phyloP scores from a whole-genome alignment of 2,797 vertebrate species.

The Tenualosa thibaudeaui region DNA sequence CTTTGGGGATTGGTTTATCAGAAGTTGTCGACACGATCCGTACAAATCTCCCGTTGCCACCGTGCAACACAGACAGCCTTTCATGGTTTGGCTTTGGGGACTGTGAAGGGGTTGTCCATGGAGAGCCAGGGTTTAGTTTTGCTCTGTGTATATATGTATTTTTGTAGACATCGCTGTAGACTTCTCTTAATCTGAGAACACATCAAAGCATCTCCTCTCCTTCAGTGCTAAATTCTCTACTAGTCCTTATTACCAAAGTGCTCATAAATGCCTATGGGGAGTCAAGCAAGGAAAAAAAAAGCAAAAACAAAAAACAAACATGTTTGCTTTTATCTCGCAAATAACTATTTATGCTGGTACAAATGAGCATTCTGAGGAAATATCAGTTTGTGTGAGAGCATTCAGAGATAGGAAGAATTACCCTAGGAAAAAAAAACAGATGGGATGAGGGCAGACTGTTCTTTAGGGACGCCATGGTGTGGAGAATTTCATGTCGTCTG shows the following conservation, averaged over 20 bases:
- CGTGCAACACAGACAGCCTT: conserved; percentile 63
- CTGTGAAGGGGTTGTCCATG: conserved; percentile 62
- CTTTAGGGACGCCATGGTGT: background rate
- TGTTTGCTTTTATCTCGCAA: conserved; percentile 80
- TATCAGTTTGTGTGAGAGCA: conserved; percentile 50
- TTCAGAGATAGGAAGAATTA: conserved; percentile 52
- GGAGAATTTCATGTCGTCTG: conserved; percentile 36
- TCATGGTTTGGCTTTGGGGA: conserved; percentile 72
- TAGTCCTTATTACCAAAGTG: conserved; percentile 80
- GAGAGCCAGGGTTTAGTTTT: conserved; percentile 61
- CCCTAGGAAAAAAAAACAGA: conserved; percentile 28
- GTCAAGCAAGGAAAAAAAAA: conserved; percentile 57
- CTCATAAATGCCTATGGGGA: conserved; percentile 75
- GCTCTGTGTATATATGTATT: conserved; percentile 68
- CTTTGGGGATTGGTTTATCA: conserved; percentile 72
- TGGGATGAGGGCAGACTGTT: conserved; percentile 36
- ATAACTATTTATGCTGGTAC: conserved; percentile 77
- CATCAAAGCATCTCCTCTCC: conserved; percentile 76
- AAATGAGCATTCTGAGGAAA: conserved; percentile 71
- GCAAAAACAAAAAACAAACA: conserved; percentile 79
- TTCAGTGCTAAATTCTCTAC: conserved; percentile 70
- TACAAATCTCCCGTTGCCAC: conserved; percentile 69
- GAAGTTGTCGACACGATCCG: conserved; percentile 71
- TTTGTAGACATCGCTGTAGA: conserved; percentile 75
- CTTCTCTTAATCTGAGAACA: conserved; percentile 78